These are phyloP conservation scores for Thalassophryne amazonica DNA, from an alignment of 2,797 vertebrate genomes.

Conservation along the genomic window DNA sequence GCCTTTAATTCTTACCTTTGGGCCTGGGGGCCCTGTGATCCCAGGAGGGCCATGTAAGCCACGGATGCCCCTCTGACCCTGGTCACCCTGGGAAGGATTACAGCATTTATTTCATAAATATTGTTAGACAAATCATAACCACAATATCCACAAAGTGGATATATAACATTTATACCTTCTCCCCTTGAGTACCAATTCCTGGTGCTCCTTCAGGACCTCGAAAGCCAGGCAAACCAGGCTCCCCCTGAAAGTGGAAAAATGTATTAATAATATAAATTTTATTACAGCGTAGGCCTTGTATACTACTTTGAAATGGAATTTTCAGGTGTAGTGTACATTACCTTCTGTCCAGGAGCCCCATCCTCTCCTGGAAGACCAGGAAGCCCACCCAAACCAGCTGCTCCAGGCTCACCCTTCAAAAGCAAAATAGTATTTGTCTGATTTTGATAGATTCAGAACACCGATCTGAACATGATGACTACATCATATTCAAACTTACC, in stretches of 20 bases:
- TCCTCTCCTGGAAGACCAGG: conserved; percentile 91
- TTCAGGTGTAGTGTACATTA: conserved; percentile 40
- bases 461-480: neutral
- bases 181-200: conserved; percentile 86
- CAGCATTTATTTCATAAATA: neutral
- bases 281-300: neutral
- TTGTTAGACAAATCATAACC: neutral
- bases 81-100: conserved; percentile 81
- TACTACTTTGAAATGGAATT: neutral
- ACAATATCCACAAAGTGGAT: neutral
- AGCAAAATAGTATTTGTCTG: neutral
- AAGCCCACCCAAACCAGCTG: conserved; percentile 82
- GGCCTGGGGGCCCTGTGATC: conserved; percentile 82
- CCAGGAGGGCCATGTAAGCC: conserved; percentile 86
- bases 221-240: conserved; percentile 81
- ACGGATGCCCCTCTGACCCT: conserved; percentile 86
- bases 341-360: conserved; percentile 90
- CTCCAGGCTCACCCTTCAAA: conserved; percentile 85
- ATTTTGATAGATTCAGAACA: neutral
- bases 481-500: conserved; percentile 66
- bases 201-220: conserved; percentile 83
- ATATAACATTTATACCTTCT: conserved; percentile 75
- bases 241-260: conserved; percentile 74
- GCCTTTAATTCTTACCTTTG: conserved; percentile 83
- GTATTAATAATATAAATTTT: neutral